These are phyloP conservation scores for Coronaproctus castanopsis DNA, from an alignment of 2,888 invertebrate genomes.

Conservation along the genomic window DNA sequence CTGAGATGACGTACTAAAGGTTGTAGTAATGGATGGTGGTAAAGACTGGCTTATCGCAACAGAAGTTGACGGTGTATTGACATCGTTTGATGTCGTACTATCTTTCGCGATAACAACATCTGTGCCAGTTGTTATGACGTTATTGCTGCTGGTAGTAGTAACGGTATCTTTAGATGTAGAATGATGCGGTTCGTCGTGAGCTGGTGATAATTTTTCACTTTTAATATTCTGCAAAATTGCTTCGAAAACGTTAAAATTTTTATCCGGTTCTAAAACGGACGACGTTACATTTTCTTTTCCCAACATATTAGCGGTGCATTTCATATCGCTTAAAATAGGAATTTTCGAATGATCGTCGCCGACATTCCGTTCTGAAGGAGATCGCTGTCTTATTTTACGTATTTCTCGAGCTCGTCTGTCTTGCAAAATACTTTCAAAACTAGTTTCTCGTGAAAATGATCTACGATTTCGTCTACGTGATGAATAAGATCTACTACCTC, in stretches of 20 bases:
- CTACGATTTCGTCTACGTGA: neutral
- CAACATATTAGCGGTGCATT: neutral
- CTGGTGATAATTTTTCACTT: neutral
- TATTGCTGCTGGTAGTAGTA: neutral
- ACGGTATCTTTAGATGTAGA: neutral
- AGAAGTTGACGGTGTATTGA: too few species aligned
- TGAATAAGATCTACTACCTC: neutral
- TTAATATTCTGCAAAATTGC: constrained; percentile 1
- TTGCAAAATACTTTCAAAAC: neutral
- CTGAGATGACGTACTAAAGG: too few species aligned
- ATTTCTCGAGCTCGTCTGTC: neutral
- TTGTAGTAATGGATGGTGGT: too few species aligned
- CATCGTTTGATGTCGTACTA: neutral
- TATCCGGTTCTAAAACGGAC: neutral
- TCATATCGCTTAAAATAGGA: neutral
- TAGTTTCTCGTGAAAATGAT: neutral
- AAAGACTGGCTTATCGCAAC: too few species aligned
- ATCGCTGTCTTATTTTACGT: neutral
- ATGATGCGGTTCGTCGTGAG: neutral
- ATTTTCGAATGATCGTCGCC: neutral
- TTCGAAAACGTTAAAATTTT: neutral
- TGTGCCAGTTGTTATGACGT: neutral
- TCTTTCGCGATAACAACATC: neutral
- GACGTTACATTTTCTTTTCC: neutral
- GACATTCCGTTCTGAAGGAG: neutral